phyloP scores from a whole-genome alignment of 2,113 vertebrate species.

The Leucoraja erinaceus region DNA sequence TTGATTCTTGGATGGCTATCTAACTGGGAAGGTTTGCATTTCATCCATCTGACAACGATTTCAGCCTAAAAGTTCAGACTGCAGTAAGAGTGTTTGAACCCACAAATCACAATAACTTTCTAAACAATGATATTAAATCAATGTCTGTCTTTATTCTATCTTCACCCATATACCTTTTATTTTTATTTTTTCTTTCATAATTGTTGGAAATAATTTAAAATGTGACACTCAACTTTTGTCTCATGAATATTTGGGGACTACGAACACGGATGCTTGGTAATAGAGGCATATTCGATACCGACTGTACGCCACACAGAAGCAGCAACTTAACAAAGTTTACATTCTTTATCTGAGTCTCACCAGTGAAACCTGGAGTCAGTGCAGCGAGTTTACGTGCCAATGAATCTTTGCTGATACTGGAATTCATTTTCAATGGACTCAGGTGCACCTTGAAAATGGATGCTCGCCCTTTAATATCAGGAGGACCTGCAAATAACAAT shows the following conservation, averaged over 20 bases:
- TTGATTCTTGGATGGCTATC: not conserved
- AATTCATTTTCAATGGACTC: slow-evolving; percentile 60
- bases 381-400: slow-evolving; percentile 59
- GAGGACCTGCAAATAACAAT: slow-evolving; percentile 54
- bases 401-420: slow-evolving; percentile 47
- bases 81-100: not conserved
- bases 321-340: not conserved
- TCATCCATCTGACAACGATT: not conserved
- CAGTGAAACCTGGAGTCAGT: slow-evolving; percentile 66
- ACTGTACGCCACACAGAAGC: not conserved
- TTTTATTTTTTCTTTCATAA: not conserved
- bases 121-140: not conserved
- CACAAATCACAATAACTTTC: not conserved
- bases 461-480: slow-evolving; percentile 67
- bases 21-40: not conserved
- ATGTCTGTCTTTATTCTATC: not conserved
- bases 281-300: not conserved
- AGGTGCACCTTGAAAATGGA: slow-evolving; percentile 71
- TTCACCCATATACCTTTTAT: not conserved
- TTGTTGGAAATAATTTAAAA: not conserved
- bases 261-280: not conserved
- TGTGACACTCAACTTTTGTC: not conserved
- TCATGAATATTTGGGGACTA: not conserved
- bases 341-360: slow-evolving; percentile 45
- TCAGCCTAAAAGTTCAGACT: not conserved